Base-by-base conservation (phyloP, 2,888 invertebrate species). In the Melinaea marsaeus region DNA sequence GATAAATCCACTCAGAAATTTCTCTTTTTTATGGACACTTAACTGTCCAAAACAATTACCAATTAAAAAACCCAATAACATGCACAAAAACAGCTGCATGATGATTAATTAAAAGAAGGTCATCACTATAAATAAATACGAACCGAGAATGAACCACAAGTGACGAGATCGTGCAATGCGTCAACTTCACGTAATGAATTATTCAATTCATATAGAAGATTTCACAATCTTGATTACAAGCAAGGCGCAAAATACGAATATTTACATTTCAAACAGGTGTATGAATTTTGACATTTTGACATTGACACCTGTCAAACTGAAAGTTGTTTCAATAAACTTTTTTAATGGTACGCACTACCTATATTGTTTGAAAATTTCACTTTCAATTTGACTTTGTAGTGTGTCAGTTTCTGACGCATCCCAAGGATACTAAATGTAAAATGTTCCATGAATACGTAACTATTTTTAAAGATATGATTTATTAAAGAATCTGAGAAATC, bases 1-100 rank as follows among this genome's bases (percentile, higher is more conserved):
- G 67, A 92, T 72, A 69, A 92, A 87, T 68, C 77, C 83, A 79
- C 76, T 81, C 65, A 81, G 79, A 62, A 85, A 74, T 63, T 79
- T 84, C 35, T 76, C 77, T 67, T 80, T 81, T 67, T 73, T 76
- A 60, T 78, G 79, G 54, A 71, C 58, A 74, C 73, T 78, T 64
- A 85, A 61, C 68, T 88, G 83, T 66, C 82, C 76, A 56, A 75
- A 78, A 74, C 80, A 77, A 67, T 69, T 63, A 42, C 72, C 71
- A 72, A 79, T 61, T 69, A 85, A 69, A 69, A 77, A 64, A 59
- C 35, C 65, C 62, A 79, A 60, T 66, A 77, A 73, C 73, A 74
- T 71, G 71, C 56, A 67, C 75, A 71, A 75, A 62, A 64, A 72
- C 63, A 66, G 73, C 71, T 70, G 71, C 88, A 88, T 88, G 72